A percentile compares a stretch with the other conserved stretches of the same genome.
Evolutionary conservation across 1,140 invertebrate species (phyloP).

Genomic region (Papilio xuthus): DNA sequence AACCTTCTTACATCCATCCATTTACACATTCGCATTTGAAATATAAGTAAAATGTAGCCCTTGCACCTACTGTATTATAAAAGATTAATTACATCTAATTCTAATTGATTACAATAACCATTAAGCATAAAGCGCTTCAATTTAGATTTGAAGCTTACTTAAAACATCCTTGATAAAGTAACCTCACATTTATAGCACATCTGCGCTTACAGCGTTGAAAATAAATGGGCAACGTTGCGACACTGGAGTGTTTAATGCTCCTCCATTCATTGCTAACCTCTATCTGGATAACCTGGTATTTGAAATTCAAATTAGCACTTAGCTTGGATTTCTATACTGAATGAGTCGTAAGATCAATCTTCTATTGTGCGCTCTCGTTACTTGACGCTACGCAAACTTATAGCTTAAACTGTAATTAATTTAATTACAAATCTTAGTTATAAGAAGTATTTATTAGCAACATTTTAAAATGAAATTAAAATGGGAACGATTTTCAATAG

Average conservation of each 20-base stretch:
- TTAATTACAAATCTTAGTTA: not conserved
- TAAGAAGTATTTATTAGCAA: not conserved
- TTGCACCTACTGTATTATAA: not conserved
- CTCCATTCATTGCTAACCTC: constrained; percentile 64
- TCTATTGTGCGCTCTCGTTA: constrained; percentile 3
- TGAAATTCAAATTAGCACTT: constrained; percentile 65
- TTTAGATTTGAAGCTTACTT: constrained; percentile 4
- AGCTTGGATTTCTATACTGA: constrained; percentile 45
- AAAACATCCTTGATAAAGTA: constrained; percentile 34
- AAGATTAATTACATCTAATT: not conserved
- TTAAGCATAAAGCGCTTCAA: not conserved
- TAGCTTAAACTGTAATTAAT: not conserved
- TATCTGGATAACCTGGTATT: constrained; percentile 64
- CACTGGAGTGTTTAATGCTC: constrained; percentile 50
- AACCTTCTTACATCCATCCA: too few relatives aligned
- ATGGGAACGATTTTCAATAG: too few relatives aligned
- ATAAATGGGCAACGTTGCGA: constrained; percentile 35
- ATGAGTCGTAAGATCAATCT: constrained; percentile 44
- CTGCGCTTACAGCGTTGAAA: constrained; percentile 33
- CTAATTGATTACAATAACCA: not conserved
- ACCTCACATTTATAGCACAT: constrained; percentile 33
- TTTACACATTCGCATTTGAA: too few relatives aligned
- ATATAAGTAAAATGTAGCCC: not conserved
- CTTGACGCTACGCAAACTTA: not conserved
- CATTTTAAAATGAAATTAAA: too few relatives aligned